Evolutionary conservation across 2,797 vertebrate genomes (phyloP).

Genomic region (Knipowitschia caucasica): DNA sequence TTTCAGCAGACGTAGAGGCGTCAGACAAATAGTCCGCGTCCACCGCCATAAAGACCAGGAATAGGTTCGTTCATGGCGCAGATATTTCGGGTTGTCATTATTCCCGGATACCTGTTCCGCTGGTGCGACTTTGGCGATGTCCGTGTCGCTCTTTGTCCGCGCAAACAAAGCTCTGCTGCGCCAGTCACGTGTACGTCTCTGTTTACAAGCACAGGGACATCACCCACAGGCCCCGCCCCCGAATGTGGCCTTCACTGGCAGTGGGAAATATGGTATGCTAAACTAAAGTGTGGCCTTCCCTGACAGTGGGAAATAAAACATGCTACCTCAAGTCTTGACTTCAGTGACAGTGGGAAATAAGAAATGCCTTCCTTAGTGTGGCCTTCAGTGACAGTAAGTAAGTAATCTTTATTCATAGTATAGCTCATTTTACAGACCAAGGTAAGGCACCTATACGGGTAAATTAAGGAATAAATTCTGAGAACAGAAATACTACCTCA

Average conservation of each 20-base stretch:
- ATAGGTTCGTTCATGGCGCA: slow-evolving; percentile 5
- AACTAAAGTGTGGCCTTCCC: too few relatives aligned
- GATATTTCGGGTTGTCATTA: slow-evolving; percentile 34
- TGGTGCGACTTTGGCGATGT: slow-evolving; percentile 21
- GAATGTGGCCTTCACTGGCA: slow-evolving; percentile 15
- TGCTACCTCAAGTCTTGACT: too few relatives aligned
- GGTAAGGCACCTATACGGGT: too few relatives aligned
- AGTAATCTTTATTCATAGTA: too few relatives aligned
- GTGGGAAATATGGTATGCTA: too few relatives aligned
- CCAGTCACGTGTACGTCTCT: slow-evolving; percentile 81
- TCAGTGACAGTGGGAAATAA: too few relatives aligned
- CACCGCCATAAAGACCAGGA: not conserved
- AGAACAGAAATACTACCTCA: too few relatives aligned
- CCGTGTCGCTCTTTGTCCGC: slow-evolving; percentile 48
- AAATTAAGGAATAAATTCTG: too few relatives aligned
- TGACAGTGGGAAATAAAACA: too few relatives aligned
- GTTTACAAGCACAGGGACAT: slow-evolving; percentile 85
- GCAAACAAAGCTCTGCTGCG: slow-evolving; percentile 58
- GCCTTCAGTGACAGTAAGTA: too few relatives aligned
- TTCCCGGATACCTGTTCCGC: slow-evolving; percentile 43
- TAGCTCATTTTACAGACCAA: too few relatives aligned
- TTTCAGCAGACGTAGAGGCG: slow-evolving; percentile 12
- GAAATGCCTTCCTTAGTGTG: too few relatives aligned
- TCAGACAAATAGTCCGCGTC: slow-evolving; percentile 29
- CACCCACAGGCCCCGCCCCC: not conserved